Conservation (phyloP, 1,140 invertebrate species). For the Heliothis virescens region DNA sequence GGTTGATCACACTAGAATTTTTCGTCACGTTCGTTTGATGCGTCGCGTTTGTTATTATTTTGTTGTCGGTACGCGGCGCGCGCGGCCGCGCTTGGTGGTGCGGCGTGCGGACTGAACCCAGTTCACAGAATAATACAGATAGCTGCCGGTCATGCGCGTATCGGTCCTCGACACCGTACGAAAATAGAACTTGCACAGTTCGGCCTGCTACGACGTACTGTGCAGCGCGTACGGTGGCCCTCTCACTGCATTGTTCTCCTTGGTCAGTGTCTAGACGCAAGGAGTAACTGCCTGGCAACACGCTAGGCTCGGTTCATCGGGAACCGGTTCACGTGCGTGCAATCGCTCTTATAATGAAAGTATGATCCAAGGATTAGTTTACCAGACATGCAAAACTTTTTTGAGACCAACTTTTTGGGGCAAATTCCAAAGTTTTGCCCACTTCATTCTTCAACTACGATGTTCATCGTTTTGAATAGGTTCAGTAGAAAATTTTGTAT, state of each 20-base stretch:
- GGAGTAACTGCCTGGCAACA: slow-evolving; percentile 1
- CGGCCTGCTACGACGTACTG: slow-evolving; percentile 41
- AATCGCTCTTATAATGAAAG: slow-evolving; percentile 26
- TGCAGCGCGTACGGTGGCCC: slow-evolving; percentile 35
- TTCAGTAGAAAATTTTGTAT: too few relatives aligned
- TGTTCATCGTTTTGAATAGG: too few relatives aligned
- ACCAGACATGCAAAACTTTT: background rate
- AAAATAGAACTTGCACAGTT: slow-evolving; percentile 69
- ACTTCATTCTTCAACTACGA: too few relatives aligned
- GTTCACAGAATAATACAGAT: slow-evolving; percentile 57
- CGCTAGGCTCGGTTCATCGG: background rate
- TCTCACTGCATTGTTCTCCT: slow-evolving; percentile 56
- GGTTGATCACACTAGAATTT: slow-evolving; percentile 49
- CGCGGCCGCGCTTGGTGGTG: slow-evolving; percentile 77
- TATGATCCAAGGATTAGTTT: slow-evolving; percentile 9
- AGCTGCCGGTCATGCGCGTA: slow-evolving; percentile 76
- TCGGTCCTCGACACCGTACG: slow-evolving; percentile 64
- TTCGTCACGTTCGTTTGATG: slow-evolving; percentile 44
- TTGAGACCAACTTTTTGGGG: background rate
- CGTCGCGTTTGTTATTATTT: slow-evolving; percentile 59
- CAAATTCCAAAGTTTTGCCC: background rate
- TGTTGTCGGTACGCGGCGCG: slow-evolving; percentile 65
- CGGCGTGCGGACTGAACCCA: slow-evolving; percentile 73
- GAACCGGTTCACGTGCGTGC: slow-evolving; percentile 5
- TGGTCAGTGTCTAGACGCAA: slow-evolving; percentile 43